Evolutionary conservation across 2,797 vertebrate species (phyloP).

Genomic region (Eulemur mongoz): DNA sequence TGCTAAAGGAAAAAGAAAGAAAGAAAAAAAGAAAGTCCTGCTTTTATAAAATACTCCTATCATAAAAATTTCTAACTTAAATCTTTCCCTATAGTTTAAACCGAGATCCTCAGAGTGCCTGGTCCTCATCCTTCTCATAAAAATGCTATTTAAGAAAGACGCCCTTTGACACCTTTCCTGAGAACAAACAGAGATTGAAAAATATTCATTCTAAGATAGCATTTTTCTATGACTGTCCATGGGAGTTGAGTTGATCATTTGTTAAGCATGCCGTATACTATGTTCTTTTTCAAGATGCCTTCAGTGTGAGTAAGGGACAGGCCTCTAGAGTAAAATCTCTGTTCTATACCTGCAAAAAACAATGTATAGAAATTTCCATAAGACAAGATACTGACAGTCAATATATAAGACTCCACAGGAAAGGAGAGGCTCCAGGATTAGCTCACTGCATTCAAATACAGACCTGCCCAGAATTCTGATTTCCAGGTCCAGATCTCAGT

Average conservation of each 20-base stretch:
- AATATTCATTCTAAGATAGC: not conserved
- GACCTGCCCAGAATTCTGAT: not conserved
- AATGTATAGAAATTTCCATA: conserved; percentile 36
- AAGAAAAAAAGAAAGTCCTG: not conserved
- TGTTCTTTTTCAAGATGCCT: conserved; percentile 37
- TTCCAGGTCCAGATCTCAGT: not conserved
- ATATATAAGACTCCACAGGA: not conserved
- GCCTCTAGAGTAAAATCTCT: conserved; percentile 5
- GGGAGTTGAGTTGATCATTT: not conserved
- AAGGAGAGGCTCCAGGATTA: not conserved
- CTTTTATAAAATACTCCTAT: not conserved
- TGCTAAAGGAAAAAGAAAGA: not conserved
- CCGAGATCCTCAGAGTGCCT: not conserved
- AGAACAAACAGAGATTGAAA: conserved; percentile 22
- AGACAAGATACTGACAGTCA: conserved; percentile 14
- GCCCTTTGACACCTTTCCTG: conserved; percentile 9
- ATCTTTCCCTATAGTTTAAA: conserved; percentile 25
- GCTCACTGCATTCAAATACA: not conserved
- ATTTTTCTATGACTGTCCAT: conserved; percentile 28
- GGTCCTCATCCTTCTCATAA: not conserved
- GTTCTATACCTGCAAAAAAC: conserved; percentile 16
- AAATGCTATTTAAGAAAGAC: conserved; percentile 3
- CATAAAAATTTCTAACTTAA: not conserved
- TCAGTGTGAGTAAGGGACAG: not conserved
- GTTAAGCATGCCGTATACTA: not conserved